Conservation (phyloP, 2,888 invertebrate species). For the Muschampia plurimacula region DNA sequence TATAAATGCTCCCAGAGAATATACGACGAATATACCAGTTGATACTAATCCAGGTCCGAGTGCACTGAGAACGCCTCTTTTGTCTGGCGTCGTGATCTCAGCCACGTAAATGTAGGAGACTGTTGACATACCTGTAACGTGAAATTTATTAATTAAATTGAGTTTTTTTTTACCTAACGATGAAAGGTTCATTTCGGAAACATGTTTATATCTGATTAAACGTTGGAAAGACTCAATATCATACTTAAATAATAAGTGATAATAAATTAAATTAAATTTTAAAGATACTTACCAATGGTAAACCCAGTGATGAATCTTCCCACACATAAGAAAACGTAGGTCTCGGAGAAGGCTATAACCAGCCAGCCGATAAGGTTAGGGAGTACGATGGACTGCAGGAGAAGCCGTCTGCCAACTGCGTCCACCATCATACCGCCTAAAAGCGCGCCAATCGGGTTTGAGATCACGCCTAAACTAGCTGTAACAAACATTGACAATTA, state of each 20-base stretch:
- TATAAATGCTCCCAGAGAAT: conserved; percentile 88
- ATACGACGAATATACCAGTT: conserved; percentile 89
- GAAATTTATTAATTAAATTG: background rate
- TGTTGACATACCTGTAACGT: conserved; percentile 87
- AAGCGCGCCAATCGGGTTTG: conserved; percentile 89
- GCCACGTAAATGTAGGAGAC: conserved; percentile 89
- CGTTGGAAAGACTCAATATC: too few species aligned
- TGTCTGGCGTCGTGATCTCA: conserved; percentile 88
- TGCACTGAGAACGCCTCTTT: conserved; percentile 89
- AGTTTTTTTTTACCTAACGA: background rate
- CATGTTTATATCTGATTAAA: background rate
- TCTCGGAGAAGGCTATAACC: conserved; percentile 87
- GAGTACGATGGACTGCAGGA: conserved; percentile 88
- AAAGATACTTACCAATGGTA: conserved; percentile 84
- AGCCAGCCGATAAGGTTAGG: conserved; percentile 90
- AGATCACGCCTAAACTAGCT: conserved; percentile 90
- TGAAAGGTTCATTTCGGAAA: background rate
- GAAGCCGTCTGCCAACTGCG: conserved; percentile 86
- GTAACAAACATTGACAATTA: conserved; percentile 46
- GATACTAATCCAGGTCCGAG: conserved; percentile 90
- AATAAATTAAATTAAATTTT: background rate
- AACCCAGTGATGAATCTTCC: conserved; percentile 90
- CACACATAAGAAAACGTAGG: conserved; percentile 87
- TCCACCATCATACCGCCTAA: conserved; percentile 89
- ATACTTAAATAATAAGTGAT: background rate